Base-by-base conservation (phyloP, 2,888 invertebrate genomes). In the Oscheius sp. region DNA sequence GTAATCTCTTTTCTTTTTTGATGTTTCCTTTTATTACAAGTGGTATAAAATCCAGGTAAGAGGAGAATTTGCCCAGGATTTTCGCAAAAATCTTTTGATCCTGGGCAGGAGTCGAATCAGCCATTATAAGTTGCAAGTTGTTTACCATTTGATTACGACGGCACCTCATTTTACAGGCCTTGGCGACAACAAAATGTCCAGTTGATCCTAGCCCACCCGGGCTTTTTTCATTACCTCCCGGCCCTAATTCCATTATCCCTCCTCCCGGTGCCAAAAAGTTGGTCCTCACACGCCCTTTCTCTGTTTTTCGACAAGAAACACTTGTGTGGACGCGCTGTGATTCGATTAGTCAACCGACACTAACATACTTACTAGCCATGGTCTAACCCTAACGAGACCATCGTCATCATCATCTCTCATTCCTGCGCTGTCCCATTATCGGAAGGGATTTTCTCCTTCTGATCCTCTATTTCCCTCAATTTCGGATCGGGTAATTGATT, bases 321-420 rank as follows among this genome's bases (percentile, higher is more conserved):
- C 66, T 66, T 52, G 35, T 35, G 35, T 35, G 52, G 52, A 27
- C 52, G n/a, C 49, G 25, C n/a, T 29, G 35, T 52, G 66, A 66
- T 52, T 66, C 66, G 66, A 66, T 66, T 66, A 66, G 66, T 9
- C 66, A n/a, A 52, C 52, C 61, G 27, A 16, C 66, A 66, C 66
- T 66, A 66, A 66, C 66, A 25, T 49, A 49, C 66, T 66, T 66
- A 66, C 29, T 27, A 66, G 27, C 13, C 63, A 63, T 29, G n/a
- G 58, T 18, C 41, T 41, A n/a, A 25, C 16, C 52, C 66, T 66
- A 66, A 66, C 66, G 64, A 66, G 58, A 58, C 59, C 59, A 18
- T 29, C 35, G 18, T 41, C 41, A 18, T 29, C 35, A 29, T 41
- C 41, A 18, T 18, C 59, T 29, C 18, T 18, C 35, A 27, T 27